These are phyloP conservation scores for Diploscapter pachys DNA, from an alignment of 1,140 invertebrate species.

Conservation along the genomic window DNA sequence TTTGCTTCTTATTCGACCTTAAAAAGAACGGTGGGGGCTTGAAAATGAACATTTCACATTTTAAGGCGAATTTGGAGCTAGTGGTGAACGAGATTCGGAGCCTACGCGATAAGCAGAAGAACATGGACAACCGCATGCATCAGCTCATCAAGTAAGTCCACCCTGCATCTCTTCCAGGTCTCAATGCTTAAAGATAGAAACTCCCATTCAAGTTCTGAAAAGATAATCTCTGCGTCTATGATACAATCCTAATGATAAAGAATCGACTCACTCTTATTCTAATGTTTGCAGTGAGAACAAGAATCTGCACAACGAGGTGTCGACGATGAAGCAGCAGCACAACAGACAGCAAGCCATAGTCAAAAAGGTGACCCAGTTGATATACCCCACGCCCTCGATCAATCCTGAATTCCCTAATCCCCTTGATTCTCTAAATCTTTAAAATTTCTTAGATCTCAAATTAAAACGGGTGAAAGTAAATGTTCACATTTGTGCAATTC, in stretches of 20 bases:
- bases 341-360: conserved; percentile 94
- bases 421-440: no score
- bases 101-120: conserved; percentile 82
- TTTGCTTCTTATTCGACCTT: conserved; percentile 4
- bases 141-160: conserved; percentile 72
- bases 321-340: conserved; percentile 83
- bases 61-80: conserved; percentile 38
- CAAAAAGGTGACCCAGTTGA: conserved; percentile 66
- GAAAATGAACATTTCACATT: conserved; percentile 7
- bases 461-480: no score
- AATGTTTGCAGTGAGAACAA: conserved; percentile 75
- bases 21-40: not conserved
- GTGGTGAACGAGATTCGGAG: conserved; percentile 60
- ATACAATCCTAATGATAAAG: not conserved
- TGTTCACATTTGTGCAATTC: not conserved
- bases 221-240: not conserved
- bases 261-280: not conserved
- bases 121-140: conserved; percentile 76
- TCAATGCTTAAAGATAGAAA: conserved; percentile 7
- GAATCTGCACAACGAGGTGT: conserved; percentile 87
- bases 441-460: no score
- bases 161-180: not conserved
- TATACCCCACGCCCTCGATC: no score
- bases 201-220: not conserved
- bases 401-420: no score